Percentiles rank a stretch among this genome's conserved stretches.
These are phyloP conservation scores for Ataeniobius toweri DNA, from an alignment of 2,797 vertebrate species.

Conservation along the genomic window DNA sequence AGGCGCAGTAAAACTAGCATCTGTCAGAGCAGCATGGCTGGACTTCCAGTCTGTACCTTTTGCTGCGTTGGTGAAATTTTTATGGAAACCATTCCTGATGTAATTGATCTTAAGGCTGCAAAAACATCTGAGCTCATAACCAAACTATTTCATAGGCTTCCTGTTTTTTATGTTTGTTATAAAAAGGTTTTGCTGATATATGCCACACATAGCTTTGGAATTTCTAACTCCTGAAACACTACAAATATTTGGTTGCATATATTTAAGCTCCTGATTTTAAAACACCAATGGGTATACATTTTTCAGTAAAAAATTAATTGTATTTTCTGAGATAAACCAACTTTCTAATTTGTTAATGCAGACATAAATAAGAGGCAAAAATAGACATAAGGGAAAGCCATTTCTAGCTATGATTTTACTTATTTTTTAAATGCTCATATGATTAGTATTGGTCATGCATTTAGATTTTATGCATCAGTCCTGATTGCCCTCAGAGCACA, in stretches of 20 bases:
- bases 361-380: not conserved
- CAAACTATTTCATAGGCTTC: not conserved
- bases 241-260: not conserved
- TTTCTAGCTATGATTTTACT: not conserved
- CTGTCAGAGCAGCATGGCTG: not conserved
- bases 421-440: not conserved
- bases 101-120: conserved; percentile 6
- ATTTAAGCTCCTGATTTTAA: not conserved
- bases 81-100: not conserved
- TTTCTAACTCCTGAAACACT: not conserved
- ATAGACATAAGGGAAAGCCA: not conserved
- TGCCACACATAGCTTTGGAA: not conserved
- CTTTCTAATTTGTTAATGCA: not conserved
- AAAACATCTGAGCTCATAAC: conserved; percentile 5
- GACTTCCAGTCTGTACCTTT: conserved; percentile 1
- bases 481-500: not conserved
- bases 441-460: not conserved
- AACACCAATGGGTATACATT: not conserved
- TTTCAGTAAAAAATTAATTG: not conserved
- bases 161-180: not conserved
- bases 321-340: not conserved
- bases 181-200: not conserved
- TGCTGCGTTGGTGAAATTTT: not conserved
- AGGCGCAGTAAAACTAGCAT: not conserved
- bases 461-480: not conserved